phyloP scores from a whole-genome alignment of 2,113 vertebrate species.

The Edolisoma coerulescens region DNA sequence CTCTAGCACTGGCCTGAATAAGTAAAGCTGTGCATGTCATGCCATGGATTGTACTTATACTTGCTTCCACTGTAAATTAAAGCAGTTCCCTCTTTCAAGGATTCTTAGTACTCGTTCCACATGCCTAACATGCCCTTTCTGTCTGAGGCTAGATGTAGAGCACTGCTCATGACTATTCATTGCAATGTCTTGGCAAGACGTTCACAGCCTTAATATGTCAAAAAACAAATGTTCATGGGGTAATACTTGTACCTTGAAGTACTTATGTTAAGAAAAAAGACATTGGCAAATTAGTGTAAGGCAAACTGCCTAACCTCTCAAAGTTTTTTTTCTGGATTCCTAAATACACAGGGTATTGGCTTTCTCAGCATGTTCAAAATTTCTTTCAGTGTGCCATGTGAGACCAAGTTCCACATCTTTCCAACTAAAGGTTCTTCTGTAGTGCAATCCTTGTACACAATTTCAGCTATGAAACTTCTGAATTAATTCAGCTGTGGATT shows the following conservation, averaged over 20 bases:
- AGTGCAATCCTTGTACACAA: not conserved
- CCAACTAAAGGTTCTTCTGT: not conserved
- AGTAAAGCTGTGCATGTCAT: not conserved
- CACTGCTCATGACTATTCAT: not conserved
- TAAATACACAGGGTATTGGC: not conserved
- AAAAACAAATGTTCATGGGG: not conserved
- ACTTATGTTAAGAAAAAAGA: not conserved
- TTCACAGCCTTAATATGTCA: not conserved
- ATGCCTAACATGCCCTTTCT: not conserved
- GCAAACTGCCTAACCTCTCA: not conserved
- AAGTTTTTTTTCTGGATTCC: not conserved
- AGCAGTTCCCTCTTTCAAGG: not conserved
- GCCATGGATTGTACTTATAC: fast-evolving
- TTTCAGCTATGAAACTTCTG: not conserved
- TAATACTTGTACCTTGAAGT: not conserved
- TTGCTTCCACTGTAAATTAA: not conserved
- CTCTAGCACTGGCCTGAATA: not conserved
- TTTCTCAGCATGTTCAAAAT: not conserved
- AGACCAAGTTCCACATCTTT: not conserved
- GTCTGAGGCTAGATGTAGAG: not conserved
- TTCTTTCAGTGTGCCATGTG: not conserved
- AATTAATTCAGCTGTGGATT: not conserved
- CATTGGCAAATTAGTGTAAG: not conserved
- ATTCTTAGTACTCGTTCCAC: not conserved
- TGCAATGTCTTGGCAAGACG: not conserved